Evolutionary conservation across 2,888 invertebrate genomes (phyloP).

Genomic region (Rotaria magnacalcarata): DNA sequence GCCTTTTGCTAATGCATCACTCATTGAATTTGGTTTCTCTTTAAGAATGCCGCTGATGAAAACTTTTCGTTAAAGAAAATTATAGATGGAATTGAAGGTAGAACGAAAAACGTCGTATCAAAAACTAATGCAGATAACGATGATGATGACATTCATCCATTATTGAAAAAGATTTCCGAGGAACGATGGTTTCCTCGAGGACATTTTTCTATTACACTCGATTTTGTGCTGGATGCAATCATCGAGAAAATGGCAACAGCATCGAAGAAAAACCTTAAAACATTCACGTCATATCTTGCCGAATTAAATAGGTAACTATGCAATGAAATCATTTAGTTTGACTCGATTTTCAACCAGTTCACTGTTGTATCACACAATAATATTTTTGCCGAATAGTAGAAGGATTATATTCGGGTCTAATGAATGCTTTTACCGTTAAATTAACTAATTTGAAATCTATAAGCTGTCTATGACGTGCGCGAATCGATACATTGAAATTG

Average conservation of each 20-base stretch:
- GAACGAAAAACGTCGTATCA: neutral
- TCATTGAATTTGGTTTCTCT: neutral
- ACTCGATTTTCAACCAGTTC: no score
- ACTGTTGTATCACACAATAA: no score
- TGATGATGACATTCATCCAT: neutral
- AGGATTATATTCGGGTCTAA: no score
- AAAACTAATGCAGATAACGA: neutral
- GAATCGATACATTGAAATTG: no score
- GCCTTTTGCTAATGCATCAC: neutral
- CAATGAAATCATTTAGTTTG: neutral
- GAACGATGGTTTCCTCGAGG: slow-evolving; percentile 9
- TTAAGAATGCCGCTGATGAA: neutral
- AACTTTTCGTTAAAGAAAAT: neutral
- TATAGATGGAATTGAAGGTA: neutral
- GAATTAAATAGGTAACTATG: neutral
- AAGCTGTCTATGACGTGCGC: no score
- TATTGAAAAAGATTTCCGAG: slow-evolving; percentile 7
- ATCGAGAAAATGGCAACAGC: neutral
- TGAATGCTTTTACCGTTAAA: no score
- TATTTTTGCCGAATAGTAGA: no score
- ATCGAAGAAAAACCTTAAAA: neutral
- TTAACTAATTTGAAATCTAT: no score
- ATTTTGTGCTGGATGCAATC: neutral
- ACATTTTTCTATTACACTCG: neutral
- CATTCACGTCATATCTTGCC: neutral